Conservation (phyloP, 2,888 invertebrate genomes). For the Thymelicus sylvestris region DNA sequence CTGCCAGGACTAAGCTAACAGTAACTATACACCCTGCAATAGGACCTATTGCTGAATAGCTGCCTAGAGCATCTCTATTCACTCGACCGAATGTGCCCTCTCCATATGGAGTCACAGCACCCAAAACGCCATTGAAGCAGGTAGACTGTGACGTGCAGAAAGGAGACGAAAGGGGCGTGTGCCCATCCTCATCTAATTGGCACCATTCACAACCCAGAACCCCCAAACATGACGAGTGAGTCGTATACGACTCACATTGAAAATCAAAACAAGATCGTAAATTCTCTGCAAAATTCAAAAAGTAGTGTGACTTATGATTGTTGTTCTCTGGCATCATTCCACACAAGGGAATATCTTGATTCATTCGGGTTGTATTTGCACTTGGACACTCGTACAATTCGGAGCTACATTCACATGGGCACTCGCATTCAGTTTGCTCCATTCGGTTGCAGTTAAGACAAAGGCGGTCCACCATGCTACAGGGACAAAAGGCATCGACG, state of each 20-base stretch:
- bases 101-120: conserved; percentile 93
- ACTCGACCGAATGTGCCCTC: conserved; percentile 86
- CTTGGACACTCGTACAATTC: conserved; percentile 71
- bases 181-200: conserved; percentile 90
- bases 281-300: conserved; percentile 79
- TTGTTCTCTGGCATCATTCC: conserved; percentile 77
- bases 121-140: conserved; percentile 94
- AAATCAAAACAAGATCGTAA: conserved; percentile 88
- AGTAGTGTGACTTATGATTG: conserved; percentile 79
- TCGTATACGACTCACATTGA: conserved; percentile 87
- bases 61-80: conserved; percentile 75
- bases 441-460: conserved; percentile 97
- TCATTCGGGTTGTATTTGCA: conserved; percentile 60
- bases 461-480: conserved; percentile 94
- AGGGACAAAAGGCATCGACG: conserved; percentile 94
- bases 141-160: conserved; percentile 92
- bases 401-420: conserved; percentile 95
- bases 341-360: conserved; percentile 71
- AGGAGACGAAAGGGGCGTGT: conserved; percentile 87
- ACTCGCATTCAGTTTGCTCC: conserved; percentile 97
- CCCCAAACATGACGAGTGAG: conserved; percentile 88
- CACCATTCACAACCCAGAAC: conserved; percentile 97
- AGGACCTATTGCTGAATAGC: conserved; percentile 92
- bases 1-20: conserved; percentile 91
- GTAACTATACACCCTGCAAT: conserved; percentile 94